Evolutionary conservation across 2,113 vertebrate species (phyloP).

Genomic region (Mustela lutreola): DNA sequence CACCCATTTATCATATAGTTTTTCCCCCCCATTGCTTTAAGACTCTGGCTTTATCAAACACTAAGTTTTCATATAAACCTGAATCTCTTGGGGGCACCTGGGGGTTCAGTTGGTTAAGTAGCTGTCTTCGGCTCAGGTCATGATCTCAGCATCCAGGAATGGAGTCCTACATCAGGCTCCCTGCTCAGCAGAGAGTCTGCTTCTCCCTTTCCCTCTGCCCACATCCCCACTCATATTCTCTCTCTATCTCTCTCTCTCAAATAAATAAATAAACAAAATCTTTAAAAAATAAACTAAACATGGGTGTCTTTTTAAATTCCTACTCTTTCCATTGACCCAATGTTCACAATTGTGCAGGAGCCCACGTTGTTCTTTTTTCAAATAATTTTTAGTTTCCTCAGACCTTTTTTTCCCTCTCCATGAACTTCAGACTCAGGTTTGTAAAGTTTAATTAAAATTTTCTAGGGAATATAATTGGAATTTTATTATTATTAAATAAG

Average conservation of each 20-base stretch:
- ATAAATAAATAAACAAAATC: no score
- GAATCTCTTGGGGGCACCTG: no score
- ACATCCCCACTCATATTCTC: no score
- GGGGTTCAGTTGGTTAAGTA: no score
- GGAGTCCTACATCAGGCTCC: no score
- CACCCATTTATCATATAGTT: background rate
- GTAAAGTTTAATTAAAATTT: conserved; percentile 39
- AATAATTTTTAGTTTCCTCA: background rate
- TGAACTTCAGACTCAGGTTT: conserved; percentile 31
- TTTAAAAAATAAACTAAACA: background rate
- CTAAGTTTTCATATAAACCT: background rate
- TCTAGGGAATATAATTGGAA: background rate
- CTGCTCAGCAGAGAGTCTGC: no score
- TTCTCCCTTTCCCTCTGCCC: no score
- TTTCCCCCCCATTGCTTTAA: background rate
- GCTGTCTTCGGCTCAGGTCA: no score
- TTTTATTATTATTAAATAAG: background rate
- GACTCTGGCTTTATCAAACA: background rate
- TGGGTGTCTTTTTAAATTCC: background rate
- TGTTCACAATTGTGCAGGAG: background rate
- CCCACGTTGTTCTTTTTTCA: background rate
- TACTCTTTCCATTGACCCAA: background rate
- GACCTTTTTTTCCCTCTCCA: background rate
- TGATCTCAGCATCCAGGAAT: no score
- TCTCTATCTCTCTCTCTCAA: no score